A percentile compares a stretch with the other conserved stretches of the same genome.
These are phyloP conservation scores for Meliscaeva auricollis DNA, from an alignment of 2,888 invertebrate species.

Conservation along the genomic window DNA sequence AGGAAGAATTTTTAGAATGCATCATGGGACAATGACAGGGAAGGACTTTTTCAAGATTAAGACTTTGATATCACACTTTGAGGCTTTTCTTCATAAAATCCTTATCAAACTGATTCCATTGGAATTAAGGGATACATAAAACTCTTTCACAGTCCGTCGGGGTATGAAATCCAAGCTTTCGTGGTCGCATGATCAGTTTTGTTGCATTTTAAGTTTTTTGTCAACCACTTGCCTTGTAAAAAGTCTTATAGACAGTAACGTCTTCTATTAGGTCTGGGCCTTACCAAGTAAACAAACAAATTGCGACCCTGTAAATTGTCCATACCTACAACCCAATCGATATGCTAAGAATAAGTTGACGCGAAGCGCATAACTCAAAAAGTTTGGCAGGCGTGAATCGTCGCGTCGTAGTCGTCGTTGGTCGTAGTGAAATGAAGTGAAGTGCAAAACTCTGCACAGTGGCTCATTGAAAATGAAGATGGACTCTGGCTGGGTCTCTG, in stretches of 20 bases:
- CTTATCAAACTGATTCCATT: too few relatives aligned
- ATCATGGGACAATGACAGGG: conserved; percentile 28
- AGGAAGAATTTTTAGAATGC: conserved; percentile 58
- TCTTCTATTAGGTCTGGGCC: too few relatives aligned
- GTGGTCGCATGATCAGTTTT: too few relatives aligned
- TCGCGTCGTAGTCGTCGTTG: not conserved
- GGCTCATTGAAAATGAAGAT: conserved; percentile 42
- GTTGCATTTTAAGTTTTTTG: too few relatives aligned
- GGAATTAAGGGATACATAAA: too few relatives aligned
- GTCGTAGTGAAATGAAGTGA: too few relatives aligned
- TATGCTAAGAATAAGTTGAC: conserved; percentile 69
- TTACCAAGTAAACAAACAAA: not conserved
- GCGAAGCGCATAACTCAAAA: conserved; percentile 69
- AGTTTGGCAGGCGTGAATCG: conserved; percentile 68
- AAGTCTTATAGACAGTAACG: too few relatives aligned
- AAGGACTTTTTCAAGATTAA: not conserved
- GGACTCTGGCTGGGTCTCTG: conserved; percentile 19
- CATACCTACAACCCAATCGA: conserved; percentile 58
- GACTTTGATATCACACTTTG: too few relatives aligned
- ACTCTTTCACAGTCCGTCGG: too few relatives aligned
- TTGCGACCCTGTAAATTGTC: conserved; percentile 8
- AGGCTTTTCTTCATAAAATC: too few relatives aligned
- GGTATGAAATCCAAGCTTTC: too few relatives aligned
- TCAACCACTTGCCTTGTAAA: too few relatives aligned
- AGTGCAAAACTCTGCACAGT: conserved; percentile 42